phyloP scores from a whole-genome alignment of 2,797 vertebrate species.

The Nothura maculosa region DNA sequence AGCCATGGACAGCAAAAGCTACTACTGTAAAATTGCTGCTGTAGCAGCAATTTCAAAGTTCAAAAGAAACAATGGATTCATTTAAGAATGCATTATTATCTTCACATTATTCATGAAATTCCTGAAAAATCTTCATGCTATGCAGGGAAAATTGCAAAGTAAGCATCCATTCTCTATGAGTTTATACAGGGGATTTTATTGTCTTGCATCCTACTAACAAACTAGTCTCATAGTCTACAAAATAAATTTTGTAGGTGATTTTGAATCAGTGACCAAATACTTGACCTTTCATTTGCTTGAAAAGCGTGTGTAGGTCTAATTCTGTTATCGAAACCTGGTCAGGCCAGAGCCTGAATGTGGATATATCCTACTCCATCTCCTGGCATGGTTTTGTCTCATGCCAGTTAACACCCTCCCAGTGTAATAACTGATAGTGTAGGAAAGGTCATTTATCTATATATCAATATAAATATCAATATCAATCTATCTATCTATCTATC shows the following conservation, averaged over 20 bases:
- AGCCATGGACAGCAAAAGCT: background rate
- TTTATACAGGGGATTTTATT: background rate
- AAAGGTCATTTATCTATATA: background rate
- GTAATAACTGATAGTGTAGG: background rate
- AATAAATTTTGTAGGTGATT: background rate
- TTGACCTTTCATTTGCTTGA: background rate
- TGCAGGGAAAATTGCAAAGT: background rate
- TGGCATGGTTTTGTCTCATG: background rate
- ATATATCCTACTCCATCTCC: background rate
- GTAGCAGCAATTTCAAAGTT: background rate
- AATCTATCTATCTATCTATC: no score
- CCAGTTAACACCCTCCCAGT: background rate
- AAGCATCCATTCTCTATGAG: background rate
- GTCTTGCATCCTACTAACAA: background rate
- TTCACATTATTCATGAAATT: background rate
- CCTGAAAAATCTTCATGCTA: background rate
- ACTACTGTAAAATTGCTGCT: background rate
- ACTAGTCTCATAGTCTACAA: background rate
- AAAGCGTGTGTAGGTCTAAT: accelerated
- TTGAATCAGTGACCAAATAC: background rate
- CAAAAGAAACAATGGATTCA: background rate
- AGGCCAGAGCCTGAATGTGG: background rate
- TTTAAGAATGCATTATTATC: background rate
- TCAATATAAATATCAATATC: no score
- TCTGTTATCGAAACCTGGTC: background rate